These are phyloP conservation scores for Carcinoscorpius rotundicauda DNA, from an alignment of 1,140 invertebrate species.

Conservation along the genomic window DNA sequence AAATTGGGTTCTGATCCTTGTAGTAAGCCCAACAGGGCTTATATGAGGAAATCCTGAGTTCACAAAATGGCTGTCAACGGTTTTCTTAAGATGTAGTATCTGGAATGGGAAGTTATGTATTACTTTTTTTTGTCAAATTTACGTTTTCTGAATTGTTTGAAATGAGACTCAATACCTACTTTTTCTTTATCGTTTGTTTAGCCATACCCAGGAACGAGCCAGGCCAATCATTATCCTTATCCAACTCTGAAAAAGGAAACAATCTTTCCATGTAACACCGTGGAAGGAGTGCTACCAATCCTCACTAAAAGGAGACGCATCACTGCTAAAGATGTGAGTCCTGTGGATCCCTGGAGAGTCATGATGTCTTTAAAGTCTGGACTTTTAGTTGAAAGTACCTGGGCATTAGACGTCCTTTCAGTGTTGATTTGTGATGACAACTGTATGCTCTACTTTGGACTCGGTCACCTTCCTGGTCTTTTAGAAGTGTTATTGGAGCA, in stretches of 20 bases:
- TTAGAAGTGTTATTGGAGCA: constrained; percentile 84
- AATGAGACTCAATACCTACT: not conserved
- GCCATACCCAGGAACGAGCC: no score
- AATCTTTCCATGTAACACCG: constrained; percentile 77
- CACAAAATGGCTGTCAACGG: not conserved
- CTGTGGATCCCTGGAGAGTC: constrained; percentile 89
- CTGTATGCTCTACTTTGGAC: constrained; percentile 80
- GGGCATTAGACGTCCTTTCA: constrained; percentile 86
- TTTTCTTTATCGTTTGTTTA: not conserved
- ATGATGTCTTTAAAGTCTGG: constrained; percentile 98
- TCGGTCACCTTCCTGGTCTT: constrained; percentile 79
- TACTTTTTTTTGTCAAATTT: no score
- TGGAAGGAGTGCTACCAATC: constrained; percentile 79
- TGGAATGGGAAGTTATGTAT: not conserved
- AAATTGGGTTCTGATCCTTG: no score
- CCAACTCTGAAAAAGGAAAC: constrained; percentile 12
- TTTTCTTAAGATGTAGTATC: not conserved
- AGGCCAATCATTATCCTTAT: not conserved
- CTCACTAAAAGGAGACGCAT: constrained; percentile 72
- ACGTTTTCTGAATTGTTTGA: not conserved
- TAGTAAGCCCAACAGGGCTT: no score
- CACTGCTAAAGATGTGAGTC: constrained; percentile 58
- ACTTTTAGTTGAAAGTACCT: constrained; percentile 86
- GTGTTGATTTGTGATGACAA: constrained; percentile 85
- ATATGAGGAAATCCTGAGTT: not conserved